phyloP scores from a whole-genome alignment of 1,140 invertebrate species.

The Bombus waltoni region DNA sequence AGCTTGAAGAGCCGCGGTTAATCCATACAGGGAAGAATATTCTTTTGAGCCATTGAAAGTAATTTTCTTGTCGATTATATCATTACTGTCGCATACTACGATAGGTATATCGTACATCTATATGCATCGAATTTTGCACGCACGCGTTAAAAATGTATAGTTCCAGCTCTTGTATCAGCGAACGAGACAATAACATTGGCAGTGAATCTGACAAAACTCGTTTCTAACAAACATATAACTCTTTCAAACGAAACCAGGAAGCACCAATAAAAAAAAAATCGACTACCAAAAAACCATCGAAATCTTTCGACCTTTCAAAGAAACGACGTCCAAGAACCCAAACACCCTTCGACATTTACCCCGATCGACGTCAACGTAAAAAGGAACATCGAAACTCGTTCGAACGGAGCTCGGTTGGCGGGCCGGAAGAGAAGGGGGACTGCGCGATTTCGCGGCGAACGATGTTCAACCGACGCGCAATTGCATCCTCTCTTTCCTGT shows the following conservation, averaged over 20 bases:
- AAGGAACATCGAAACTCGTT: neutral
- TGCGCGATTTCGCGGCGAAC: constrained; percentile 8
- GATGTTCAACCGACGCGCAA: neutral
- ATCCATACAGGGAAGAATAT: too few species aligned
- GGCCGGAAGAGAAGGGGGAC: neutral
- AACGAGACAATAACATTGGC: neutral
- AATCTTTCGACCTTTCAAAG: neutral
- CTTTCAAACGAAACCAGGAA: neutral
- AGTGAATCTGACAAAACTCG: neutral
- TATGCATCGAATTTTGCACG: neutral
- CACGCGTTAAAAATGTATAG: neutral
- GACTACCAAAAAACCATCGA: neutral
- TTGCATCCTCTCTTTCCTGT: constrained; percentile 32
- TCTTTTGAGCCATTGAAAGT: too few species aligned
- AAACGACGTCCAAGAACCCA: neutral
- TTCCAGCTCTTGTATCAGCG: neutral
- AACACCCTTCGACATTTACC: neutral
- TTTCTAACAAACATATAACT: neutral
- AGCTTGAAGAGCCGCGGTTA: too few species aligned
- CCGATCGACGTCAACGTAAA: neutral
- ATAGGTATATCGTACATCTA: neutral
- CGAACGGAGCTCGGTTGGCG: neutral
- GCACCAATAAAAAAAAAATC: neutral
- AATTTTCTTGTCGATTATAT: too few species aligned
- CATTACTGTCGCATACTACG: too few species aligned